Evolutionary conservation across 2,797 vertebrate species (phyloP).

Genomic region (Petrocephalus schoutedeni): DNA sequence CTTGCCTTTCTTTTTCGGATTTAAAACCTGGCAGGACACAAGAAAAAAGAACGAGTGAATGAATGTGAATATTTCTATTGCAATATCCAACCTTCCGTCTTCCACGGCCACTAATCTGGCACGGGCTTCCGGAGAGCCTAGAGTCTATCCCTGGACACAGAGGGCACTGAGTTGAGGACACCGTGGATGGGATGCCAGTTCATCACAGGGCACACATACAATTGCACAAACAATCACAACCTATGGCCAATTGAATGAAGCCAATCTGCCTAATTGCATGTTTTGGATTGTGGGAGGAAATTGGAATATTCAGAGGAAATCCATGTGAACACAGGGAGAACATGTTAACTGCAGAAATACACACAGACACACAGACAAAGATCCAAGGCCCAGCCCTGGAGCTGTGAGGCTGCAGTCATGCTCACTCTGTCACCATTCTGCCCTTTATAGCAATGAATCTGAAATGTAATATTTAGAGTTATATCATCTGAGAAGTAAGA

Average conservation of each 20-base stretch:
- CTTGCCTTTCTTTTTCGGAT: slow-evolving; percentile 93
- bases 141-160: not conserved
- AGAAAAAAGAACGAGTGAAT: not conserved
- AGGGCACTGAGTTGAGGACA: not conserved
- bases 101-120: not conserved
- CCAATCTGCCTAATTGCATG: not conserved
- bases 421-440: not conserved
- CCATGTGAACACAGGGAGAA: not conserved
- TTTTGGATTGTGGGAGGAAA: not conserved
- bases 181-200: not conserved
- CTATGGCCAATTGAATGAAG: not conserved
- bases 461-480: not conserved
- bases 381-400: not conserved
- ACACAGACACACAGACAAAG: not conserved
- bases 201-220: not conserved
- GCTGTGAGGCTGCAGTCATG: not conserved
- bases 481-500: not conserved
- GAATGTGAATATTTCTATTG: not conserved
- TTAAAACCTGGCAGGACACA: slow-evolving; percentile 68
- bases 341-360: not conserved
- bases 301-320: not conserved
- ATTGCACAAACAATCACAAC: not conserved
- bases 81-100: not conserved
- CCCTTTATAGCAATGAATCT: not conserved
- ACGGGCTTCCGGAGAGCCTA: not conserved